Evolutionary conservation across 2,113 vertebrate genomes (phyloP), one percentile per base, ranked within the genome.

Genomic region (Sigmodon hispidus): DNA sequence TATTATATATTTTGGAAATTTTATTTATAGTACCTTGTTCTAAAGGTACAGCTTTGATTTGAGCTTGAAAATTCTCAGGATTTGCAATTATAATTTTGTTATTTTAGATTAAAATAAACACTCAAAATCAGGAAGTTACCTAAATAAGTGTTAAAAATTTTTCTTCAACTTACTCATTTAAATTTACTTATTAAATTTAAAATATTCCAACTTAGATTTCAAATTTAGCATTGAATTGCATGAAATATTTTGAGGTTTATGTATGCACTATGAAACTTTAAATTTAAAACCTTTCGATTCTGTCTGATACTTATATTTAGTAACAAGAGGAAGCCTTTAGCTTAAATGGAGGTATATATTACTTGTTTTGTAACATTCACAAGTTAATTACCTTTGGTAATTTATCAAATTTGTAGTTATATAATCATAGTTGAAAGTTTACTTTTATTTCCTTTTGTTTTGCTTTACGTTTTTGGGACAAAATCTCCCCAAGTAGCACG

Each of bases 61-160:
- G 73, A 90, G 34, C 55, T 92, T 94, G 59, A 90, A 63, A 67
- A 86, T 92, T 84, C 61, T 90, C 59, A 85, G 31, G 31, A 92
- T 90, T 97, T 95, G 40, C 50, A 95, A 87, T 94, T 92, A 86
- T 89, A 94, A 95, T 90, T 95, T 96, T 86, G 76, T 91, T 95
- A 93, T 96, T 96, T 97, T 87, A 96, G 89, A 96, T 95, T 96
- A 86, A 96, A 95, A 94, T 93, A 94, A 95, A 86, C n/a, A 95
- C 69, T 95, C 29, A 91, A 80, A 97, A 89, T 95, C 89, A 91
- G 55, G 34, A 92, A 93, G 52, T n/a, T 95, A 77, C 43, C 76
- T 95, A 90, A 92, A 17, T 95, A 94, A 97, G 91, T 97, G 75
- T 92, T 96, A 92, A 84, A 86, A 36, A 90, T 92, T 96, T 80